Evolutionary conservation across 2,797 vertebrate species (phyloP).

Genomic region (Caiman crocodilus): DNA sequence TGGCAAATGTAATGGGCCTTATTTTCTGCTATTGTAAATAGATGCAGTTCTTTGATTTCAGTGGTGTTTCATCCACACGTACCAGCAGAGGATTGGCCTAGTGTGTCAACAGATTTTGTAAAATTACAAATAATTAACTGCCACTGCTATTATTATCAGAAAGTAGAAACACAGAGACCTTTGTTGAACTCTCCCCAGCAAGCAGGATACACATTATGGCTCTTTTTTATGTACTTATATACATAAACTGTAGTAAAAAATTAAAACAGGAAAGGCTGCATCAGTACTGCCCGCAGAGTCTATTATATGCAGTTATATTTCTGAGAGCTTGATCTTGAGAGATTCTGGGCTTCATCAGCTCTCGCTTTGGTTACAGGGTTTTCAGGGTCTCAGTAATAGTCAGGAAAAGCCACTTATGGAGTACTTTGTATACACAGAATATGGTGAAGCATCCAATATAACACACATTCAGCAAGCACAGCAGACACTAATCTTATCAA

Average conservation of each 20-base stretch:
- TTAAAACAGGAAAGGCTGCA: neutral
- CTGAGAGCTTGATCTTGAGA: neutral
- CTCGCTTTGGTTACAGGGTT: neutral
- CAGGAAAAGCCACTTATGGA: neutral
- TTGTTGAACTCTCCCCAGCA: neutral
- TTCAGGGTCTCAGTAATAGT: neutral
- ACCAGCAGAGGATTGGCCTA: neutral
- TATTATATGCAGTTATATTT: neutral
- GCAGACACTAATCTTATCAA: neutral
- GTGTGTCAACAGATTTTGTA: neutral
- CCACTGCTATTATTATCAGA: neutral
- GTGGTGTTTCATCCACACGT: neutral
- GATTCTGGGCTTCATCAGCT: neutral
- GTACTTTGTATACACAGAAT: neutral
- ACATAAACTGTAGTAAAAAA: neutral
- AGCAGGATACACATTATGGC: conserved; percentile 11
- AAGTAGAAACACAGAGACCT: neutral
- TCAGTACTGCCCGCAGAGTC: neutral
- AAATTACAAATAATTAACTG: neutral
- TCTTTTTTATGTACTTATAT: neutral
- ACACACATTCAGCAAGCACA: neutral
- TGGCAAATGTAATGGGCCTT: too few relatives aligned
- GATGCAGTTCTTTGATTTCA: neutral
- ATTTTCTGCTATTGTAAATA: neutral
- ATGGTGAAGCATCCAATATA: neutral